Conservation (phyloP, 2,888 invertebrate genomes). For the Panzeria rudis region DNA sequence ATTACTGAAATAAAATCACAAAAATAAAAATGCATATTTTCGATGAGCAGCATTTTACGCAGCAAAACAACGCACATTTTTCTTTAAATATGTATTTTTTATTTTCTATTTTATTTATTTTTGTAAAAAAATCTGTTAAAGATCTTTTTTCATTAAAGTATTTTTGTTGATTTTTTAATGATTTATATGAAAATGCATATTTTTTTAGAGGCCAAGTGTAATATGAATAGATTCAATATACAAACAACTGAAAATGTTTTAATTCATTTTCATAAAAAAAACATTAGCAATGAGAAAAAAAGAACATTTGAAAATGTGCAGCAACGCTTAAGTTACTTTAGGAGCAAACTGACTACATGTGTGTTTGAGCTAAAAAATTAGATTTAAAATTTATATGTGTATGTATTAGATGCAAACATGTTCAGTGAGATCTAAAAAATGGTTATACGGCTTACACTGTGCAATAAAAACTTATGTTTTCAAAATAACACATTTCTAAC, state of each 20-base stretch:
- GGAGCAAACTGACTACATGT: neutral
- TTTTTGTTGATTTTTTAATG: conserved; percentile 35
- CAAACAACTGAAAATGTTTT: conserved; percentile 70
- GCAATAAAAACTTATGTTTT: too few species aligned
- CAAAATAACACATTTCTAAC: too few species aligned
- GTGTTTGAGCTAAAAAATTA: neutral
- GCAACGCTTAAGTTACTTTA: neutral
- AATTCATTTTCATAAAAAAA: conserved; percentile 17
- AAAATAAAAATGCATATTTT: neutral
- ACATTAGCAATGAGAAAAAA: conserved; percentile 22
- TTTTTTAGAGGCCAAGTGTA: conserved; percentile 82
- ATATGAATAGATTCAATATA: conserved; percentile 79
- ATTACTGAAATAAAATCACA: neutral
- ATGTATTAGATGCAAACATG: neutral
- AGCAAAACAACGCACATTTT: conserved; percentile 26
- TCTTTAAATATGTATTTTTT: neutral
- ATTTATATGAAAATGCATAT: conserved; percentile 48
- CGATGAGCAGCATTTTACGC: conserved; percentile 4
- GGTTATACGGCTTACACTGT: too few species aligned
- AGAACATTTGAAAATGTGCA: neutral
- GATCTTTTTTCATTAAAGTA: conserved; percentile 47
- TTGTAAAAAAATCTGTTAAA: conserved; percentile 34
- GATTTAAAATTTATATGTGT: neutral
- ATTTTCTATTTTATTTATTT: conserved; percentile 46
- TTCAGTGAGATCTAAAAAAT: neutral